Base-by-base conservation (phyloP, 2,888 invertebrate species). In the Heteromyza rotundicornis region DNA sequence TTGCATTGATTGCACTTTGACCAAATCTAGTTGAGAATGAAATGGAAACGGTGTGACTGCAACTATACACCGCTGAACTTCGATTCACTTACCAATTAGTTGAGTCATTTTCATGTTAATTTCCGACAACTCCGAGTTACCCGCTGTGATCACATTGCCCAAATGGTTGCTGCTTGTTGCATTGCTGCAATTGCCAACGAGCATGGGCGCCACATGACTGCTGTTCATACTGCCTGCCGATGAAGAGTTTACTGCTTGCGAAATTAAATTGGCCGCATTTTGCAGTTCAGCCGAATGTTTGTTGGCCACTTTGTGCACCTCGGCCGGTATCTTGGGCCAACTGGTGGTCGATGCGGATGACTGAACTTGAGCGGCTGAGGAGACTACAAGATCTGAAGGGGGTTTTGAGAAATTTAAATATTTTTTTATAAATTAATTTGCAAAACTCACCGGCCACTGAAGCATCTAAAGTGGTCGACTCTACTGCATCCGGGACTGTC, bases 1-100 rank as follows among this genome's bases (percentile, higher is more conserved):
- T 78, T 87, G 86, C 57, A 81, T 76, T 2, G 84, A 82, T 71
- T 86, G 86, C 32, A 80, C 75, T 60, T 83, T 77, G 49, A 87
- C 76, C 65, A 87, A 54, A 54, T 36, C 14, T 24, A n/a, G n/a
- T n/a, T n/a, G n/a, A n/a, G n/a, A n/a, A n/a, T n/a, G n/a, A n/a
- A n/a, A n/a, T n/a, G n/a, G n/a, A n/a, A n/a, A n/a, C n/a, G n/a
- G n/a, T n/a, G n/a, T n/a, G n/a, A n/a, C n/a, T n/a, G n/a, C n/a
- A n/a, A n/a, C n/a, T n/a, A n/a, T 23, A 7, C 12, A 51, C 14
- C 3, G 23, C 1, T 24, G 19, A 35, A 10, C 10, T 27, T 27
- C 27, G 12, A 27, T 17, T 44, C 3, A 56, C 68, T 56, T 64
- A 82, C 82, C 82, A 63, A 83, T 64, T n/a, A 83, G 63, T 67